Percentiles rank a stretch among this genome's conserved stretches.
Conservation (phyloP, 2,888 invertebrate species). For the Therioaphis trifolii region DNA sequence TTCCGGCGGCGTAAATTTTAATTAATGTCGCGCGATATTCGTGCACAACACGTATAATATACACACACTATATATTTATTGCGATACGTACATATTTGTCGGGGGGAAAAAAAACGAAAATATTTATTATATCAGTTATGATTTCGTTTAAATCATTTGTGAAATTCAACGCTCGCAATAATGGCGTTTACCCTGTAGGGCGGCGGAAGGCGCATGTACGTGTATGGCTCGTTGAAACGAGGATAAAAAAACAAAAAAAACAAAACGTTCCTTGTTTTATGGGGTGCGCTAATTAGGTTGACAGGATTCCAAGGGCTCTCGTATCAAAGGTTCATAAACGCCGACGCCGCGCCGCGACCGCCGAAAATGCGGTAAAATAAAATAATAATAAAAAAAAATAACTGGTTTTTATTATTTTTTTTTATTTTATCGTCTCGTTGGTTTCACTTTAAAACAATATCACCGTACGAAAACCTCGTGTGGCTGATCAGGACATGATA, state of each 20-base stretch:
- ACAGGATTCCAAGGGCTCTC: slow-evolving; percentile 47
- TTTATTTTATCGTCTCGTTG: slow-evolving; percentile 7
- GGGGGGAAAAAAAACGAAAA: too few relatives aligned
- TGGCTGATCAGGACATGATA: not conserved
- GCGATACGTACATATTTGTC: not conserved
- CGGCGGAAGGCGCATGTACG: not conserved
- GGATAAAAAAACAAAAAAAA: slow-evolving; percentile 28
- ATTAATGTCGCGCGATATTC: slow-evolving; percentile 36
- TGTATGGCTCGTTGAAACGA: slow-evolving; percentile 42
- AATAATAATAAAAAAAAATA: slow-evolving; percentile 25
- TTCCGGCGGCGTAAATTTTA: slow-evolving; percentile 50
- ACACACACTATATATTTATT: slow-evolving; percentile 1
- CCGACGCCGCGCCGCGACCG: slow-evolving; percentile 6
- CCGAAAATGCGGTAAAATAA: slow-evolving; percentile 46
- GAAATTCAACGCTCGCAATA: slow-evolving; percentile 48
- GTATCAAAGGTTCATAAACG: slow-evolving; percentile 55
- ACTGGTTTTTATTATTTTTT: slow-evolving; percentile 18
- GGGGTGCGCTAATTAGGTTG: slow-evolving; percentile 58
- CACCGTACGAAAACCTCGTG: not conserved
- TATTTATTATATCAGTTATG: slow-evolving; percentile 2
- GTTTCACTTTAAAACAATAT: slow-evolving; percentile 35
- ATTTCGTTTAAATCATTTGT: slow-evolving; percentile 52
- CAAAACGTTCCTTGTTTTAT: slow-evolving; percentile 27
- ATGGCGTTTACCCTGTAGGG: slow-evolving; percentile 25
- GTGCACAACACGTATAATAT: not conserved